Evolutionary conservation across 2,113 vertebrate species (phyloP), one percentile per base, ranked within the genome.

Genomic region (Elgaria multicarinata): DNA sequence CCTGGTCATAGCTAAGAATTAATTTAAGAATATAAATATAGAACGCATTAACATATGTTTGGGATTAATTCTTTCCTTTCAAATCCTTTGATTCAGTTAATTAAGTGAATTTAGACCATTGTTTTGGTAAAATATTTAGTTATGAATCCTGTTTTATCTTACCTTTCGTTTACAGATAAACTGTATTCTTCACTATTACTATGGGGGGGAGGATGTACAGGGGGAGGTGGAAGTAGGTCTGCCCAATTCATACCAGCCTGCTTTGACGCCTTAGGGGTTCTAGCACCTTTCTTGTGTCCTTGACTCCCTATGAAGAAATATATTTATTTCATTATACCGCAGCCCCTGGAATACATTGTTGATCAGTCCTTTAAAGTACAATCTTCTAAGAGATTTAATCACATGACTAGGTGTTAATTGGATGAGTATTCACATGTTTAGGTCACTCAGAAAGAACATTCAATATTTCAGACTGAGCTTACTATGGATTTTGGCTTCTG

Each of bases 221-320:
- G 99, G 50, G 99, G 99, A 26, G 99, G 99, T 78, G 99, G 99
- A 89, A 99, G 97, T 71, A 99, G 97, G 93, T 99, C 99, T 74
- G 98, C 97, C 99, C 99, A 99, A 95, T 99, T 99, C 98, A 99
- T 99, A 89, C 98, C 98, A 78, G 97, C 98, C 95, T 99, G 99
- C 94, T 99, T 99, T 58, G 98, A 97, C 87, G 97, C 97, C 97
- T 99, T 99, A 64, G 98, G 98, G 76, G 98, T 98, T 6, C 99
- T 97, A 62, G 97, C 96, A 83, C 98, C 98, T 93, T 99, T 99
- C 95, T 99, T 99, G 90, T 99, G 99, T 92, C 99, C 98, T 97
- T 99, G 99, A 95, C 99, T 99, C 91, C 99, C 99, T 99, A 79
- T 83, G 64, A 94, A 93, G 3, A 96, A 93, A 92, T 28, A 78